Evolutionary conservation across 2,113 vertebrate genomes (phyloP).

Genomic region (Hiodon alosoides): DNA sequence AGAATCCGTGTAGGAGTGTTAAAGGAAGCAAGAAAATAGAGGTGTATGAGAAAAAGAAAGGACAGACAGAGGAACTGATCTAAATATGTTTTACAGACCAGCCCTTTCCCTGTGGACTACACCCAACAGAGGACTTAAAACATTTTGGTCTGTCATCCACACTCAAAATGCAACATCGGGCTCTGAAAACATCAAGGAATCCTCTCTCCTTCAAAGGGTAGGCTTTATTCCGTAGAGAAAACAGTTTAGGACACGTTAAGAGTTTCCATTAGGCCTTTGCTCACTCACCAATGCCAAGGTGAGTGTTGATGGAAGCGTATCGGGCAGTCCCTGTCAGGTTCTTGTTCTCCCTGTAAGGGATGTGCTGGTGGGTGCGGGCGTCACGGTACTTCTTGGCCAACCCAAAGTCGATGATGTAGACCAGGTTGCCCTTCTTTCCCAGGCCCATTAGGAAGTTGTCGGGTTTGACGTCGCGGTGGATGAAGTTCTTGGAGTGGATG

Average conservation of each 20-base stretch:
- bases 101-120: no score
- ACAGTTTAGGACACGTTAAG: not conserved
- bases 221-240: not conserved
- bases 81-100: no score
- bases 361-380: constrained; percentile 94
- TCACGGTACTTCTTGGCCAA: constrained; percentile 96
- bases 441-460: constrained; percentile 97
- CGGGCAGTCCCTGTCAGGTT: constrained; percentile 93
- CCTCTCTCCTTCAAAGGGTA: no score
- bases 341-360: constrained; percentile 97
- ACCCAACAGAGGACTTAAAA: no score
- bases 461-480: constrained; percentile 92
- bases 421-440: constrained; percentile 93
- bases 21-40: no score
- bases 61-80: no score
- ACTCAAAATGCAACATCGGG: no score
- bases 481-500: constrained; percentile 98
- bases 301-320: constrained; percentile 95
- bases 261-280: not conserved
- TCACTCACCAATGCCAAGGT: constrained; percentile 86
- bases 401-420: constrained; percentile 97
- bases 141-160: no score
- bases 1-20: no score
- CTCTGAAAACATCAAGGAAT: no score
- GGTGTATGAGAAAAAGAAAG: no score